Conservation (phyloP, 2,888 invertebrate genomes). For the Dermolepida albohirtum region DNA sequence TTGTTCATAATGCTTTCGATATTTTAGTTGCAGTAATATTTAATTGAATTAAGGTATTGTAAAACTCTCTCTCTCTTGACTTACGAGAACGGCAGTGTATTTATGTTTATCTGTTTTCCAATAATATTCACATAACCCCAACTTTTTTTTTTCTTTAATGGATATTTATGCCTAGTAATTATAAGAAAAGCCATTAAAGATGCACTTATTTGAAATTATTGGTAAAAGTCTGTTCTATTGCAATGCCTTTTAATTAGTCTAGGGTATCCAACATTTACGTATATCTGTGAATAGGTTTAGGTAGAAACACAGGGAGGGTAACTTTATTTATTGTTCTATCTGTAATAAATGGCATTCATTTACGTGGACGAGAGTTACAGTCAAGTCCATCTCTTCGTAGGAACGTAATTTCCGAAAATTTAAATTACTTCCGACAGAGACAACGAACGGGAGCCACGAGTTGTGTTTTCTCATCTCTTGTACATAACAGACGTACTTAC, state of each 20-base stretch:
- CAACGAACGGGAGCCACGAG: constrained; percentile 35
- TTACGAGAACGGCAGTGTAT: too few relatives aligned
- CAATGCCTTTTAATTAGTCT: constrained; percentile 43
- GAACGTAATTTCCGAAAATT: constrained; percentile 57
- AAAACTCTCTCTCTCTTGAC: too few relatives aligned
- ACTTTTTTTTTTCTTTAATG: too few relatives aligned
- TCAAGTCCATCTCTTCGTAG: constrained; percentile 51
- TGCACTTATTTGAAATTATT: constrained; percentile 6
- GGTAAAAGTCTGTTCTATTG: constrained; percentile 18
- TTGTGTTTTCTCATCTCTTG: constrained; percentile 28
- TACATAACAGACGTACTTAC: constrained; percentile 12
- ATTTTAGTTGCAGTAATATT: too few relatives aligned
- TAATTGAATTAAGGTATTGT: too few relatives aligned
- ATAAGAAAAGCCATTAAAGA: too few relatives aligned
- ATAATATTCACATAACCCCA: too few relatives aligned
- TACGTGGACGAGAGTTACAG: constrained; percentile 51
- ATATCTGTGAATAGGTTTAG: constrained; percentile 46
- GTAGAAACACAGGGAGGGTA: constrained; percentile 45
- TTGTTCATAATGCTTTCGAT: too few relatives aligned
- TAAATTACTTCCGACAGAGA: constrained; percentile 56
- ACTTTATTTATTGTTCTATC: constrained; percentile 55
- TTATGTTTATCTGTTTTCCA: too few relatives aligned
- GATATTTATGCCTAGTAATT: too few relatives aligned
- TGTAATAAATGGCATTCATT: constrained; percentile 54
- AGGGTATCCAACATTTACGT: constrained; percentile 42